Evolutionary conservation across 2,888 invertebrate species (phyloP).

Genomic region (Ectemnius lituratus): DNA sequence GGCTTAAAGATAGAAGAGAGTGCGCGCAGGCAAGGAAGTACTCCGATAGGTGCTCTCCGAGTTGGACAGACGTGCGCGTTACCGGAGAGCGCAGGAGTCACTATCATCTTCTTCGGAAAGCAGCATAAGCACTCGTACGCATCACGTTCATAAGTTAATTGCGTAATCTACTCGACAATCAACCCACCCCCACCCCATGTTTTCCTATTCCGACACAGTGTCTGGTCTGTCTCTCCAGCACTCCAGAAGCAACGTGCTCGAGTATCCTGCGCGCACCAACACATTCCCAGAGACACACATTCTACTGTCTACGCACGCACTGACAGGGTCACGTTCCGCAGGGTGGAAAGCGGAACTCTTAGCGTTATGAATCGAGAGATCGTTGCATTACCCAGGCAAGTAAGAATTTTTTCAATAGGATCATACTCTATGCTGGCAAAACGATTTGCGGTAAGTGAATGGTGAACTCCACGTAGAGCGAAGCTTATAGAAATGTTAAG

Average conservation of each 20-base stretch:
- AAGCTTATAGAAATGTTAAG: too few relatives aligned
- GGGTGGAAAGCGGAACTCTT: conserved; percentile 40
- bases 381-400: too few relatives aligned
- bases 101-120: conserved; percentile 61
- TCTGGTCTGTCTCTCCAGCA: conserved; percentile 11
- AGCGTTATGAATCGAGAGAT: conserved; percentile 14
- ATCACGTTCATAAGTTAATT: conserved; percentile 72
- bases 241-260: not conserved
- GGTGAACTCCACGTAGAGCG: too few relatives aligned
- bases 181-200: conserved; percentile 28
- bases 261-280: not conserved
- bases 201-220: conserved; percentile 39
- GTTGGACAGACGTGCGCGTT: conserved; percentile 25
- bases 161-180: conserved; percentile 67
- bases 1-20: conserved; percentile 20
- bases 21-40: not conserved
- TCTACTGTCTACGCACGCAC: conserved; percentile 21
- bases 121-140: conserved; percentile 61
- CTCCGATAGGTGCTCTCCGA: conserved; percentile 26
- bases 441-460: too few relatives aligned
- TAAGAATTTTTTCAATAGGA: too few relatives aligned
- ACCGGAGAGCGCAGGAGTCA: conserved; percentile 30
- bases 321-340: conserved; percentile 46
- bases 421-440: too few relatives aligned
- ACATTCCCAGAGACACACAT: conserved; percentile 3